Evolutionary conservation across 2,113 vertebrate species (phyloP).

Genomic region (Sapayoa aenigma): DNA sequence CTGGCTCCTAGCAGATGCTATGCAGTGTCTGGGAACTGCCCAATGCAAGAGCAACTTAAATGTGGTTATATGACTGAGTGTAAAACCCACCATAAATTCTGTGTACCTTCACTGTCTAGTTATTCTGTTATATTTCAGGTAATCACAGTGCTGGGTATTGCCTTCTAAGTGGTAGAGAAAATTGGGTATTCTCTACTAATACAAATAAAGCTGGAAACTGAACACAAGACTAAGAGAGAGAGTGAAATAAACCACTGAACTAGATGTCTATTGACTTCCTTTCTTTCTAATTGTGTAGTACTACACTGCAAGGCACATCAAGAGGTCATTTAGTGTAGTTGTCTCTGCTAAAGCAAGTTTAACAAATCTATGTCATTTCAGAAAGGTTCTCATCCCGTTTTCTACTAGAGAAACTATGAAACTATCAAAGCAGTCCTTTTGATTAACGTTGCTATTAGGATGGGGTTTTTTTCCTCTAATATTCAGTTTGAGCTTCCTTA

Average conservation of each 20-base stretch:
- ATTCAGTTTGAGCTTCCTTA: background rate
- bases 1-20: conserved; percentile 10
- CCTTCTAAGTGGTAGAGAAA: conserved; percentile 43
- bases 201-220: conserved; percentile 19
- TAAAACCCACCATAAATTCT: background rate
- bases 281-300: background rate
- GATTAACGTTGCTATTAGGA: background rate
- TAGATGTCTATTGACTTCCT: background rate
- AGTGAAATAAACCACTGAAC: background rate
- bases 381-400: background rate
- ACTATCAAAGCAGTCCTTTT: background rate
- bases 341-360: background rate
- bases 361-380: background rate
- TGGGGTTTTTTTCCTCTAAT: background rate
- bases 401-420: background rate
- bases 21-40: conserved; percentile 14
- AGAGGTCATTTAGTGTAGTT: background rate
- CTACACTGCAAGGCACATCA: background rate
- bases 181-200: background rate
- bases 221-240: background rate
- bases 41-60: conserved; percentile 25
- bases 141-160: conserved; percentile 23
- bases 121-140: conserved; percentile 8
- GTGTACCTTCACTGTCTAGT: conserved; percentile 5
- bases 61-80: background rate